These are phyloP conservation scores for Stigmatopora nigra DNA, from an alignment of 2,113 vertebrate genomes.

Conservation along the genomic window DNA sequence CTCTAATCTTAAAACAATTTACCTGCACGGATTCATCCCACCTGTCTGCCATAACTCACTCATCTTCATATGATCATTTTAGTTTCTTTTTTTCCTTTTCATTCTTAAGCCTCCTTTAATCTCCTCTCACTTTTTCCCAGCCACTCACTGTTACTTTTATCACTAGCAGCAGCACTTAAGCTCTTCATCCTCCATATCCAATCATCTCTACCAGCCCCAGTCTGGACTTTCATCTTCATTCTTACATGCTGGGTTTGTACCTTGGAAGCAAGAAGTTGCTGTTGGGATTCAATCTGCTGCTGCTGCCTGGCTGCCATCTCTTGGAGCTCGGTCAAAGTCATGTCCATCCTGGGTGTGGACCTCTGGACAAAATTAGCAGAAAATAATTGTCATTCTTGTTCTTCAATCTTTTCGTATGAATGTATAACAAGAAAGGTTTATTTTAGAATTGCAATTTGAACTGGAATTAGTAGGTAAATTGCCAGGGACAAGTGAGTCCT, in stretches of 20 bases:
- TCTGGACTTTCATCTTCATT: slow-evolving; percentile 27
- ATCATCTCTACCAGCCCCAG: not conserved
- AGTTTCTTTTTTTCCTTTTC: slow-evolving; percentile 8
- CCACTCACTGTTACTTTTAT: slow-evolving; percentile 26
- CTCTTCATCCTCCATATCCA: slow-evolving; percentile 9
- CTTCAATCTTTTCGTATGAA: too few species aligned
- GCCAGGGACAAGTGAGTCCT: slow-evolving; percentile 8
- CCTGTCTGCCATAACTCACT: slow-evolving; percentile 10
- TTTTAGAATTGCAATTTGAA: not conserved
- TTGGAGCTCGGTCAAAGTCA: slow-evolving; percentile 91
- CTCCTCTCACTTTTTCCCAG: slow-evolving; percentile 5
- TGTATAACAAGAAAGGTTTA: not conserved
- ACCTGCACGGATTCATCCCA: slow-evolving; percentile 21
- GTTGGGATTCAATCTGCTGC: slow-evolving; percentile 92
- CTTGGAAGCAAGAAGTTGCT: slow-evolving; percentile 90
- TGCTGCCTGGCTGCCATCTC: slow-evolving; percentile 96
- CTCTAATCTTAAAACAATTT: slow-evolving; percentile 27
- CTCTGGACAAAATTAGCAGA: slow-evolving; percentile 63
- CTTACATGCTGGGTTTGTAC: slow-evolving; percentile 53
- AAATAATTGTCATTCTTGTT: not conserved
- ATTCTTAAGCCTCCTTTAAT: slow-evolving; percentile 21
- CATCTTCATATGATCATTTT: not conserved
- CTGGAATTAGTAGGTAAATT: not conserved
- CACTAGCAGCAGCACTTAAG: slow-evolving; percentile 25
- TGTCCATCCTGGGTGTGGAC: slow-evolving; percentile 83